Evolutionary conservation across 2,113 vertebrate genomes (phyloP).

Genomic region (Centropus unirufus): DNA sequence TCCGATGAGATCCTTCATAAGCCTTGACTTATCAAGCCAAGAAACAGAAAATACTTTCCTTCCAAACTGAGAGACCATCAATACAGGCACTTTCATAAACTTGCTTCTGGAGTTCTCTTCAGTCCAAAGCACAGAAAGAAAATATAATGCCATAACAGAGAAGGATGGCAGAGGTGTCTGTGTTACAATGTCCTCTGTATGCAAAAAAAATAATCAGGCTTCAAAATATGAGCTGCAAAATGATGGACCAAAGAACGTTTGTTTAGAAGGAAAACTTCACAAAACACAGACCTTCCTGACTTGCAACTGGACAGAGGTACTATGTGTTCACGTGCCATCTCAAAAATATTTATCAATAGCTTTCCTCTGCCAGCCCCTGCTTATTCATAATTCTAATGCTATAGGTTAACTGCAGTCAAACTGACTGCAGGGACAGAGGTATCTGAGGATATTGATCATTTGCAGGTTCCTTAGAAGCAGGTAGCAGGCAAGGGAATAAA

Average conservation of each 20-base stretch:
- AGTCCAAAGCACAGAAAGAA: neutral
- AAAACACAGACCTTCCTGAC: neutral
- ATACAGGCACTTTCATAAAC: neutral
- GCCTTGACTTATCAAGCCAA: neutral
- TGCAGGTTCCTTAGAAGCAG: neutral
- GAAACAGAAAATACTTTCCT: neutral
- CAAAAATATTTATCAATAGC: neutral
- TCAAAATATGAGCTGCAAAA: neutral
- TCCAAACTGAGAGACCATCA: neutral
- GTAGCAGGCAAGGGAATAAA: neutral
- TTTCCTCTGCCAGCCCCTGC: neutral
- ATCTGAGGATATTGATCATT: neutral
- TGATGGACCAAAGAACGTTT: neutral
- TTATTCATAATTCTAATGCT: neutral
- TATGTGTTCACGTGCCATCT: neutral
- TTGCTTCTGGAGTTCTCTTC: neutral
- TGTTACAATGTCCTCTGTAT: neutral
- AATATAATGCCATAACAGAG: neutral
- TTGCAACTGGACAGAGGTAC: neutral
- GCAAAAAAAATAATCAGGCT: slow-evolving; percentile 15
- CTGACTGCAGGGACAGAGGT: neutral
- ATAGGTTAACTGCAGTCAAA: neutral
- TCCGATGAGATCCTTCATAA: neutral
- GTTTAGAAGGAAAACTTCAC: neutral
- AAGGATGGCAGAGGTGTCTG: neutral